A percentile compares a stretch with the other conserved stretches of the same genome.
These are phyloP conservation scores for Bos taurus DNA, from an alignment of 2,113 vertebrate species.

Conservation along the genomic window ARS-UCD2.0 NC_037342.1:31360001-31360500, in stretches of 20 bases:
- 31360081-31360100: rapidly evolving
- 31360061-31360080: neutral
- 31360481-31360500: slow-evolving; percentile 65
- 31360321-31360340: slow-evolving; percentile 69
- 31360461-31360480: slow-evolving; percentile 71
- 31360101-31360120: neutral
- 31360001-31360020: neutral
- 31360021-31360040: neutral
- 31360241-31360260: slow-evolving; percentile 68
- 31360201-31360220: slow-evolving; percentile 70
- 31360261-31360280: slow-evolving; percentile 69
- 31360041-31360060: neutral
- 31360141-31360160: neutral
- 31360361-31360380: slow-evolving; percentile 82
- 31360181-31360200: neutral
- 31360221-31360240: slow-evolving; percentile 72
- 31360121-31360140: neutral
- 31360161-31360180: neutral
- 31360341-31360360: slow-evolving; percentile 81
- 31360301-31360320: slow-evolving; percentile 78
- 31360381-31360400: slow-evolving; percentile 77
- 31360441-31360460: slow-evolving; percentile 80
- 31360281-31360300: slow-evolving; percentile 81
- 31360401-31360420: slow-evolving; percentile 78
- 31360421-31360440: slow-evolving; percentile 74